Percentiles rank a stretch among this genome's conserved stretches.
Evolutionary conservation across 2,113 vertebrate genomes (phyloP).

Genomic region (Scolopax mira): DNA sequence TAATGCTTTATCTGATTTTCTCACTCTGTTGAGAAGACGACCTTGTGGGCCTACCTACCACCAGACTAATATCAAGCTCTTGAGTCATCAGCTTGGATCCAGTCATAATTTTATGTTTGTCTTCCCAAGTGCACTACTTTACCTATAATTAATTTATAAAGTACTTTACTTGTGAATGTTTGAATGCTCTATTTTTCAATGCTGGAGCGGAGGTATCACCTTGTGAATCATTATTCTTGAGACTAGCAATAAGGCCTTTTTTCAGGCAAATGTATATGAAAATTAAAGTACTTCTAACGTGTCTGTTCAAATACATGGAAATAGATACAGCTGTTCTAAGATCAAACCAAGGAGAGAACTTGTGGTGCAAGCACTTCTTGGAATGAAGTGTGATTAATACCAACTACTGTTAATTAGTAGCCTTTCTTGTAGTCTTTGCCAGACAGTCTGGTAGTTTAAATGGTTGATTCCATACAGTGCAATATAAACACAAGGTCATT

Average conservation of each 20-base stretch:
- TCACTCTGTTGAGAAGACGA: not conserved
- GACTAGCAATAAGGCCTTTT: not conserved
- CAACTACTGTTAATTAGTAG: slow-evolving; percentile 40
- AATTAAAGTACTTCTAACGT: not conserved
- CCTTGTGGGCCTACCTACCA: not conserved
- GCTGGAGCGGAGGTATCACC: not conserved
- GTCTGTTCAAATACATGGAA: not conserved
- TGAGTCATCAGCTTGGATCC: not conserved
- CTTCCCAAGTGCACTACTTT: not conserved
- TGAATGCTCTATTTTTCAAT: not conserved
- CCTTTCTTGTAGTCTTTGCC: not conserved
- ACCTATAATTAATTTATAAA: not conserved
- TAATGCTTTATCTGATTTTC: not conserved
- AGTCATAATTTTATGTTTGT: not conserved
- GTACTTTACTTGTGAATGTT: not conserved
- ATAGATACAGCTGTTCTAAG: not conserved
- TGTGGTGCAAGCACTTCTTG: not conserved
- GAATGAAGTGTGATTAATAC: slow-evolving; percentile 47
- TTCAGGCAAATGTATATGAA: not conserved
- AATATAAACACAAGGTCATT: slow-evolving; percentile 20
- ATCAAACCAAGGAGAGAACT: not conserved
- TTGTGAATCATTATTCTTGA: not conserved
- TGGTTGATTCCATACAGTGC: not conserved
- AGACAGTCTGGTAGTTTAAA: not conserved
- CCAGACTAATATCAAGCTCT: not conserved